Base-by-base conservation (phyloP, 23 tunicate species). In the Clavelina lepadiformis region DNA sequence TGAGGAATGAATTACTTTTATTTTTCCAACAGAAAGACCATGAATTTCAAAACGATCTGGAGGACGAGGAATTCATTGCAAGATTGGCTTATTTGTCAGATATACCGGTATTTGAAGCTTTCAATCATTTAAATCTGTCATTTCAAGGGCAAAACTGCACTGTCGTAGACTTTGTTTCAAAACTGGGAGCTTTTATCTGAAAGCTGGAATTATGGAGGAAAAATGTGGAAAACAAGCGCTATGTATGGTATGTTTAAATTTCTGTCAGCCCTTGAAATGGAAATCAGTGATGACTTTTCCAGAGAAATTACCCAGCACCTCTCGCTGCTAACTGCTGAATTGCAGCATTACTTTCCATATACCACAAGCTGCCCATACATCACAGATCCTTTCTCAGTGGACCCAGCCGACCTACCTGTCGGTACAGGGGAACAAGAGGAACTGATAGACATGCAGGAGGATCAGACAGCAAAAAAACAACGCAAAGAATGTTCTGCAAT, bases 21-120 rank as follows among this genome's bases (percentile, higher is more conserved):
- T 58, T 58, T n/a, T 58, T 58, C 65, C 65, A 58, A 58, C 65
- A 58, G 65, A 58, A 58, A 58, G 65, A 58, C 65, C 65, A 58
- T 58, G 65, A 58, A n/a, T 58, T 58, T 58, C 65, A 58, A 58
- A 58, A 58, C 65, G 35, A 58, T 58, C 65, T 58, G 65, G 65
- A 58, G 65, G 65, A 58, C 36, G 65, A n/a, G n/a, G n/a, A n/a
- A n/a, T n/a, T n/a, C n/a, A n/a, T n/a, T n/a, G n/a, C n/a, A n/a
- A n/a, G n/a, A 58, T 58, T 58, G 65, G 65, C 36, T 58, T 58
- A 58, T 58, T 58, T 58, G 65, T 58, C 35, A 25, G 65, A 58
- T 58, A 58, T 58, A 58, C n/a, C n/a, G n/a, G n/a, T n/a, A n/a
- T 58, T 58, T 58, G 65, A 58, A 58, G 65, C 65, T 58, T 58